These are phyloP conservation scores for Colius striatus DNA, from an alignment of 2,113 vertebrate species.

Conservation along the genomic window DNA sequence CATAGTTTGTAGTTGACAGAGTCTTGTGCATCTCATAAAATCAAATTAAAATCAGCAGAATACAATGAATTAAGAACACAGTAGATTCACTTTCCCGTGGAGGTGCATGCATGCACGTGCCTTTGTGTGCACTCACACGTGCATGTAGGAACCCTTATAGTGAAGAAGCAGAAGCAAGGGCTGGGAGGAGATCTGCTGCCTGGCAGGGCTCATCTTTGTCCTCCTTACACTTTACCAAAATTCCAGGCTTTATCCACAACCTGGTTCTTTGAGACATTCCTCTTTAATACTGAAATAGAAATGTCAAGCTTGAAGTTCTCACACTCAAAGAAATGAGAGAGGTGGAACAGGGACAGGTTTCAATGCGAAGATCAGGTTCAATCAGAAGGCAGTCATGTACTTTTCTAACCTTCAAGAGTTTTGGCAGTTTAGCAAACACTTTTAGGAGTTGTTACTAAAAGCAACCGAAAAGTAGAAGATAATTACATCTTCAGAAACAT, in stretches of 20 bases:
- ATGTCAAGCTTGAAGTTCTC: neutral
- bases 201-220: neutral
- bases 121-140: neutral
- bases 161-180: neutral
- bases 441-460: neutral
- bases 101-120: fast-evolving
- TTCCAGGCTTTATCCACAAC: neutral
- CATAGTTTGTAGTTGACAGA: neutral
- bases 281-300: neutral
- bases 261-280: neutral
- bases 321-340: neutral
- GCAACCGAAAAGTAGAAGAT: neutral
- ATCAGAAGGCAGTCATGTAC: neutral
- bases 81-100: neutral
- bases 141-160: neutral
- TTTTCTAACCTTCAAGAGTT: neutral
- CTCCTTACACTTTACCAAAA: neutral
- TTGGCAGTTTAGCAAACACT: neutral
- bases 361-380: neutral
- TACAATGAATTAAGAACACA: neutral
- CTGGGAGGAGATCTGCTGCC: neutral
- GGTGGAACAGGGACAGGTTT: neutral
- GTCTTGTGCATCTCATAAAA: neutral
- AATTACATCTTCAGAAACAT: neutral
- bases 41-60: neutral